Conservation (phyloP, 2,888 invertebrate species). For the Kuschelorhynchus macadamiae region DNA sequence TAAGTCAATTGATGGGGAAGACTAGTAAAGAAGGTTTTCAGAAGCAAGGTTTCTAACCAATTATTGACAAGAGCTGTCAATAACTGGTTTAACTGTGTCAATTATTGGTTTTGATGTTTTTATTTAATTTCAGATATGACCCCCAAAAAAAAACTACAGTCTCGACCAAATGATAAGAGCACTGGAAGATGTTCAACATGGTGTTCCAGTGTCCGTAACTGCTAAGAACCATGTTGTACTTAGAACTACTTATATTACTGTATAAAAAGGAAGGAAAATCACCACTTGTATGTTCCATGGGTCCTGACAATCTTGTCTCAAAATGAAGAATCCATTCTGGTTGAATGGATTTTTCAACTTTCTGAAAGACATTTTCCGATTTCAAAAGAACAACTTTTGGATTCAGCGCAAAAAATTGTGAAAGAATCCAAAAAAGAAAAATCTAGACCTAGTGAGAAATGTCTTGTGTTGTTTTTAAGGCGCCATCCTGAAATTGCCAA, state of each 20-base stretch:
- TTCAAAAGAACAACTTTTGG: constrained; percentile 1
- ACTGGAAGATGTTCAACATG: constrained; percentile 2
- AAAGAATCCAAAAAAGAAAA: constrained; percentile 1
- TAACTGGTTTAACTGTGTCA: no score
- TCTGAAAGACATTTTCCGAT: constrained; percentile 2
- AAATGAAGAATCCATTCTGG: constrained; percentile 4
- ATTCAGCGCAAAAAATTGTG: constrained; percentile 4
- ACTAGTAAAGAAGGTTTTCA: no score
- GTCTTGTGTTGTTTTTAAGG: constrained; percentile 5
- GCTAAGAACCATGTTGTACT: no score
- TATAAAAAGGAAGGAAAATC: constrained; percentile 13
- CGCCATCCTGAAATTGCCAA: constrained; percentile 7
- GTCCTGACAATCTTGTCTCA: neutral
- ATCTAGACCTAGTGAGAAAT: constrained; percentile 11
- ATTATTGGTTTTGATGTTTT: no score
- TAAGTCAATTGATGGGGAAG: no score
- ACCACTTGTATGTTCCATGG: neutral
- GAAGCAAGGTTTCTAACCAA: no score
- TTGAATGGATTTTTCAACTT: neutral
- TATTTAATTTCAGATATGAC: no score
- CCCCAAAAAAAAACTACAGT: neutral
- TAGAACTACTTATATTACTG: constrained; percentile 3
- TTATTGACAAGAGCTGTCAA: no score
- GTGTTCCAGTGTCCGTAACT: neutral
- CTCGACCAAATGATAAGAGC: neutral